Percentiles rank a stretch among this genome's conserved stretches.
Conservation (phyloP, 1,140 invertebrate genomes). For the Diplogasteroides magnus region DNA sequence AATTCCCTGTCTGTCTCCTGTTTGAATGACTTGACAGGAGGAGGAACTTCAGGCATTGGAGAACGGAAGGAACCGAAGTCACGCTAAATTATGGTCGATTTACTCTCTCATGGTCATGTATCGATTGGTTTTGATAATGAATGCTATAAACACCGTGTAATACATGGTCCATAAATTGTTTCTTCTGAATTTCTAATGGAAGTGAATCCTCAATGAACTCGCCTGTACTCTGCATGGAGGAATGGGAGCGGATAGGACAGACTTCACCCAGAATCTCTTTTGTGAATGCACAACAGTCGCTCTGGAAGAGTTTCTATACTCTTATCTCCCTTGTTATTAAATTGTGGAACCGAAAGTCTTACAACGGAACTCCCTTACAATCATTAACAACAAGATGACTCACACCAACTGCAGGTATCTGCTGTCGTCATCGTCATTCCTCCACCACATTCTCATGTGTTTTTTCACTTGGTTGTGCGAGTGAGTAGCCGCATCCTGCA, state of each 20-base stretch:
- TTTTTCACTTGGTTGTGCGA: conserved; percentile 51
- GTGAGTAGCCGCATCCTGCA: conserved; percentile 48
- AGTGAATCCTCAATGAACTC: too few relatives aligned
- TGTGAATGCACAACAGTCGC: conserved; percentile 51
- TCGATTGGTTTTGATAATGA: too few relatives aligned
- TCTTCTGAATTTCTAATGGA: too few relatives aligned
- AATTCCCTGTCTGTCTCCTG: conserved; percentile 50
- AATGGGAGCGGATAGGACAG: conserved; percentile 22
- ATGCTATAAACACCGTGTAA: background rate
- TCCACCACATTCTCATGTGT: conserved; percentile 48
- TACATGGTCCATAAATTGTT: background rate
- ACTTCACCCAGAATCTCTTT: conserved; percentile 48
- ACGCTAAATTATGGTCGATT: conserved; percentile 20
- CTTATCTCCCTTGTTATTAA: too few relatives aligned
- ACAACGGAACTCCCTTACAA: too few relatives aligned
- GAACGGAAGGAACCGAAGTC: conserved; percentile 31
- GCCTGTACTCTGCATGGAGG: conserved; percentile 30
- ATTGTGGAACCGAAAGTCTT: too few relatives aligned
- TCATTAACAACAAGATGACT: too few relatives aligned
- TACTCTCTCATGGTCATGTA: too few relatives aligned
- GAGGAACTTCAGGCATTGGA: conserved; percentile 37
- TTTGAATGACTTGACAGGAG: conserved; percentile 48
- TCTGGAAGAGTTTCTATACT: too few relatives aligned
- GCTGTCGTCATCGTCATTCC: conserved; percentile 44
- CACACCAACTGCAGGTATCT: conserved; percentile 46